Percentiles rank a stretch among this genome's conserved stretches.
Conservation (phyloP, 2,113 vertebrate genomes). For the Baryphthengus martii region DNA sequence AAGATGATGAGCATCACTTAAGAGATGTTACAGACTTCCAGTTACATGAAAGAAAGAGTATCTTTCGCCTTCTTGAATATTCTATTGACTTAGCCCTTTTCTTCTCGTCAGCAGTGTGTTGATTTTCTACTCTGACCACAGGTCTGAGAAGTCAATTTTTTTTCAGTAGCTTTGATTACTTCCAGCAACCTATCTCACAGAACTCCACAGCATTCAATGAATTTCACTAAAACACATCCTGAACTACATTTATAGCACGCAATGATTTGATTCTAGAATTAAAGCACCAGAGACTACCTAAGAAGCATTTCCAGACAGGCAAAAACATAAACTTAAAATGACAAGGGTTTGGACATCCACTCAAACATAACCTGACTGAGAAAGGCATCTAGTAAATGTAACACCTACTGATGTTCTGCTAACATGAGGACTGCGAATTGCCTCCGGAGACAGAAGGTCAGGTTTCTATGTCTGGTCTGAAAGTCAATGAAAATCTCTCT, state of each 20-base stretch:
- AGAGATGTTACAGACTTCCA: neutral
- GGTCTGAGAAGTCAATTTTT: constrained; percentile 3
- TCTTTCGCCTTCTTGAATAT: neutral
- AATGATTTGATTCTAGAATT: neutral
- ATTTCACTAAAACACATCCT: neutral
- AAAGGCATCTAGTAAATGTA: neutral
- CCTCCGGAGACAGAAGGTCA: neutral
- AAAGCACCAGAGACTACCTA: neutral
- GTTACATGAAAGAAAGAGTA: neutral
- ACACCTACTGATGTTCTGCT: neutral
- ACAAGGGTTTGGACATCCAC: neutral
- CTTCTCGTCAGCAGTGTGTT: neutral
- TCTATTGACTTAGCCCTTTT: neutral
- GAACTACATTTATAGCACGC: neutral
- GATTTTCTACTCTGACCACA: neutral
- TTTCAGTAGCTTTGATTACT: neutral
- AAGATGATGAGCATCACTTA: neutral
- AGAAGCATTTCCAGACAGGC: neutral
- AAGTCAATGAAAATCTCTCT: neutral
- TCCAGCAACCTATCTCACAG: neutral
- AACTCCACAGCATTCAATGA: neutral
- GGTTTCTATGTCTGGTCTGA: neutral
- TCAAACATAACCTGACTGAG: neutral
- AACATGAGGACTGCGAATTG: neutral
- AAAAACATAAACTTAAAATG: neutral